Evolutionary conservation across 1,140 invertebrate species (phyloP).

Genomic region (Propsilocerus akamusi): DNA sequence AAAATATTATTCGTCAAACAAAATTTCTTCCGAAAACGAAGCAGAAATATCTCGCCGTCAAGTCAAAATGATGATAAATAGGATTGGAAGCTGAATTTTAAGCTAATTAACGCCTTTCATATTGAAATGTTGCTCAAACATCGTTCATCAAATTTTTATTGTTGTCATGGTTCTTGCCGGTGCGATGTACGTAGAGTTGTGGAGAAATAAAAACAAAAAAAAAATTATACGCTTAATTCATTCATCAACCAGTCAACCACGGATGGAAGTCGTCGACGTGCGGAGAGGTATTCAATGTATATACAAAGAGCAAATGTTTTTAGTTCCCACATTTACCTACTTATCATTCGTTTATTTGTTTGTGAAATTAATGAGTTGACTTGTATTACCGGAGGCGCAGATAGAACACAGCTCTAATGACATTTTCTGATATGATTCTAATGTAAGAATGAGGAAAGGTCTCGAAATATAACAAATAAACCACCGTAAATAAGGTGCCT

Average conservation of each 20-base stretch:
- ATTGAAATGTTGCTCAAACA: not conserved
- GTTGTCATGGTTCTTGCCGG: not conserved
- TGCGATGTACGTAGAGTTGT: no score
- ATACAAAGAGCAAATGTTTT: not conserved
- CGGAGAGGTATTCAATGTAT: not conserved
- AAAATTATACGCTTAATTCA: not conserved
- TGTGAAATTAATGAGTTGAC: no score
- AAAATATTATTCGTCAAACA: not conserved
- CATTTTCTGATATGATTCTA: no score
- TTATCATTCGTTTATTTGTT: not conserved
- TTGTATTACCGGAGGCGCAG: no score
- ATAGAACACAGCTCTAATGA: no score
- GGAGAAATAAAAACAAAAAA: no score
- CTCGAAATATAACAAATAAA: no score
- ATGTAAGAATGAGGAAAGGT: no score
- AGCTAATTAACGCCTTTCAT: slow-evolving; percentile 3
- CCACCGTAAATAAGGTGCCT: no score
- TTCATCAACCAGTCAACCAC: not conserved
- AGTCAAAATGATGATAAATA: not conserved
- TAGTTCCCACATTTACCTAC: not conserved
- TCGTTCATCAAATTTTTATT: not conserved
- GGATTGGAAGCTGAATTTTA: slow-evolving; percentile 2
- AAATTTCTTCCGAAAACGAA: not conserved
- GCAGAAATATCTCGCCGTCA: not conserved
- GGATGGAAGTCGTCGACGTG: not conserved